Evolutionary conservation across 2,888 invertebrate species (phyloP), one percentile per base, ranked within the genome.

Genomic region (Acronicta alni): DNA sequence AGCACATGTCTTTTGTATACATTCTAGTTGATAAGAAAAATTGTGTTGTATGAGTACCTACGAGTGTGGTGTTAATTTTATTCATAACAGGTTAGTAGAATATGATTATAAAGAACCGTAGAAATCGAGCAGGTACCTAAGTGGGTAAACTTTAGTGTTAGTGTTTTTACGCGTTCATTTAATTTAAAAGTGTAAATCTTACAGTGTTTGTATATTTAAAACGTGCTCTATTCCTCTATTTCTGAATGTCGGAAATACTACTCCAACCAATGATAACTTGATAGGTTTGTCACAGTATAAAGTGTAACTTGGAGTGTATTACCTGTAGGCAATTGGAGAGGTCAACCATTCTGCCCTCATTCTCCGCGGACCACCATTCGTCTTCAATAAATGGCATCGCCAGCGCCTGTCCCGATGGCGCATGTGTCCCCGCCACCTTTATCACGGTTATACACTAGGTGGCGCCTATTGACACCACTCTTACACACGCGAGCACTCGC

Each of bases 311-410:
- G 62, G 67, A 69, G 54, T 44, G 47, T 57, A 60, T 81, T 82
- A 97, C 98, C 96, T 97, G 97, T 86, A 98, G 96, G 95, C 98
- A 98, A 91, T 97, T 97, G 81, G 97, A 97, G 88, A 98, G 95
- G 90, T 98, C 98, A 86, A 98, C 98, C 96, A 98, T 98, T 93
- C 98, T 98, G 91, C 98, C 98, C 95, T 98, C 98, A 95, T 98
- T 98, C 95, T 98, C 98, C 87, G 98, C 97, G 95, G 98, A 97
- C 98, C 98, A 98, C 90, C 98, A 96, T 91, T 98, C 98, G 96
- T 98, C 98, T 95, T 98, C 98, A 95, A 98, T 98, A 96, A 98
- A 98, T 95, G 98, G 98, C 98, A 98, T 98, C 95, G 97, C 96
- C 96, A 96, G 93, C 92, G 95, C 95, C 94, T 95, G 94, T 89